Percentiles rank a stretch among this genome's conserved stretches.
Conservation (phyloP, 2,888 invertebrate genomes). For the Eupithecia abbreviata region DNA sequence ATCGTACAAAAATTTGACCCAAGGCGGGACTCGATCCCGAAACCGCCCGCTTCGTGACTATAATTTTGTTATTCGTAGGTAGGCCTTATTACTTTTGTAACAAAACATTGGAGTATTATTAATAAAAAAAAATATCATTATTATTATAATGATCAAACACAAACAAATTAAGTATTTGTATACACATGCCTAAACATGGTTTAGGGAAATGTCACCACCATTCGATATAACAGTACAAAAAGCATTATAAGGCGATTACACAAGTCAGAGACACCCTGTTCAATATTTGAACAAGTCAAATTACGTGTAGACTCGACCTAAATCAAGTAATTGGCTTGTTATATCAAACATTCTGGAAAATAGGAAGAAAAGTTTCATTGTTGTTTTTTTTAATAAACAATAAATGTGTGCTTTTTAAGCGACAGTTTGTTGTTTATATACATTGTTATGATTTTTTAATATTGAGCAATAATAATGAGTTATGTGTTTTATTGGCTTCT, state of each 20-base stretch:
- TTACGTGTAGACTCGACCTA: slow-evolving; percentile 51
- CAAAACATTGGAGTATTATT: neutral
- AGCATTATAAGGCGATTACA: slow-evolving; percentile 56
- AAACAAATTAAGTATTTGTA: slow-evolving; percentile 6
- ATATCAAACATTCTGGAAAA: slow-evolving; percentile 7
- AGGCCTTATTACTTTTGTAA: neutral
- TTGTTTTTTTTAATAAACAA: neutral
- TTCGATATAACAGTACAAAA: slow-evolving; percentile 19
- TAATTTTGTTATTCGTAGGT: too few relatives aligned
- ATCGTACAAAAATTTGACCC: too few relatives aligned
- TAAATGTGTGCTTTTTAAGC: neutral
- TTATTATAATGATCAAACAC: too few relatives aligned
- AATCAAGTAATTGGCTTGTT: slow-evolving; percentile 51
- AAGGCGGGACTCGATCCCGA: too few relatives aligned
- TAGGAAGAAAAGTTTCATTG: neutral
- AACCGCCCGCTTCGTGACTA: too few relatives aligned
- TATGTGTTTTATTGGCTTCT: neutral
- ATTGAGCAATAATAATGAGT: too few relatives aligned
- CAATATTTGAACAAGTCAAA: slow-evolving; percentile 60
- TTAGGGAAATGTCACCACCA: slow-evolving; percentile 21
- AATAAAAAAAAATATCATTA: too few relatives aligned
- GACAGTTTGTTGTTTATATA: too few relatives aligned
- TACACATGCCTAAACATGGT: slow-evolving; percentile 8
- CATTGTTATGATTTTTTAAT: too few relatives aligned
- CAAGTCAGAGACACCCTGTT: slow-evolving; percentile 47